A percentile compares a stretch with the other conserved stretches of the same genome.
phyloP scores from a whole-genome alignment of 2,797 vertebrate genomes.

The Siniperca obscura region DNA sequence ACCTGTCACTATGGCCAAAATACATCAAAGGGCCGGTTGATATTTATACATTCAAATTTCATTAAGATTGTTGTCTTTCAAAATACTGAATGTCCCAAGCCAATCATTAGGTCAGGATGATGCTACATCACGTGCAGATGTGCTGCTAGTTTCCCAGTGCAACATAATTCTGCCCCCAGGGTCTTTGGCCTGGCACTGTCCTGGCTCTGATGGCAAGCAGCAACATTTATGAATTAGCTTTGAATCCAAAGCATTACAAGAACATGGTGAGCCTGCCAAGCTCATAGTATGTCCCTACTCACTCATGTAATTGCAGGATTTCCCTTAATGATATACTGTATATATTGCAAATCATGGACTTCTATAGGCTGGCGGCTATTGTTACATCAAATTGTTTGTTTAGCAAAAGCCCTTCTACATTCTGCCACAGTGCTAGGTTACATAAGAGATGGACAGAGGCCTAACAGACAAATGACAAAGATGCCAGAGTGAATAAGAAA shows the following conservation, averaged over 20 bases:
- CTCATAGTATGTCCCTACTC: background rate
- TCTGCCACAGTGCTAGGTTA: constrained; percentile 16
- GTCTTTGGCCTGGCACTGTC: constrained; percentile 37
- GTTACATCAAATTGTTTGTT: constrained; percentile 19
- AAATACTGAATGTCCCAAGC: constrained; percentile 5
- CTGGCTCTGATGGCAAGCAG: constrained; percentile 38
- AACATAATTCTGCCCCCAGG: constrained; percentile 43
- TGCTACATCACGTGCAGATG: constrained; percentile 35
- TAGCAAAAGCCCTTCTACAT: constrained; percentile 35
- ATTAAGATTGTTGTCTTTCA: background rate
- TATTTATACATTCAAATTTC: background rate
- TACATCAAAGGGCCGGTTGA: background rate
- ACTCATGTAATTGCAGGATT: constrained; percentile 11
- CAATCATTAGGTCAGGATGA: constrained; percentile 30
- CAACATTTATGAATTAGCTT: constrained; percentile 40
- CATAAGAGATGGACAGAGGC: constrained; percentile 24
- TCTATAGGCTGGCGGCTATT: background rate
- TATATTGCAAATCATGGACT: background rate
- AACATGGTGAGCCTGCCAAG: constrained; percentile 40
- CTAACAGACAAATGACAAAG: constrained; percentile 23
- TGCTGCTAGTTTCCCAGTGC: constrained; percentile 26
- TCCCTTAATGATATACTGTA: constrained; percentile 1
- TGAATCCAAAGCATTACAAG: constrained; percentile 30
- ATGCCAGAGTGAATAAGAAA: constrained; percentile 27
- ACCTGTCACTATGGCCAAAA: background rate